Evolutionary conservation across 2,113 vertebrate species (phyloP).

Genomic region (Falcunculus frontatus): DNA sequence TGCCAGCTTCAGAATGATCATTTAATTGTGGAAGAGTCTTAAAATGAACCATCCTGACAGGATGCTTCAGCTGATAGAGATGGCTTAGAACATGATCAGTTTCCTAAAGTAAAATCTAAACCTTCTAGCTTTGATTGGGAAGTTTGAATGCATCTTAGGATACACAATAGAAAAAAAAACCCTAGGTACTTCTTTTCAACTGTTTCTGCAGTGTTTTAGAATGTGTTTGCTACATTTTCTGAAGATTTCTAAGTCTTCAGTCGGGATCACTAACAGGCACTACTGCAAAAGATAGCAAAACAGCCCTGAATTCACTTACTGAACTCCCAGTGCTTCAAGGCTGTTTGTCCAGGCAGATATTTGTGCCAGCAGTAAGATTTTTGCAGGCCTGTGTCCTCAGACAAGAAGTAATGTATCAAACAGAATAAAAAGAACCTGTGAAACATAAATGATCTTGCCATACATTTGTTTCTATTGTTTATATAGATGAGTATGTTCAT

Average conservation of each 20-base stretch:
- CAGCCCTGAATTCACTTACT: background rate
- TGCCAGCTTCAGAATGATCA: background rate
- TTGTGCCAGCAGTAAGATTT: background rate
- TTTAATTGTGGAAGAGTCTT: background rate
- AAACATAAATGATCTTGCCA: background rate
- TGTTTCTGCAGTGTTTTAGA: background rate
- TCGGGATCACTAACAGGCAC: background rate
- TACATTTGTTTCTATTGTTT: background rate
- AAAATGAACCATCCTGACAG: background rate
- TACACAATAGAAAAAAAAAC: background rate
- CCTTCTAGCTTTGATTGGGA: background rate
- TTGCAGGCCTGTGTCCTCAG: background rate
- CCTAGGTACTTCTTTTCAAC: background rate
- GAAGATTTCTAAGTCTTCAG: background rate
- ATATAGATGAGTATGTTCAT: background rate
- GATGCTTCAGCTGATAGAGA: background rate
- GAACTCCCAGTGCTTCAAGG: background rate
- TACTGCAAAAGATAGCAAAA: background rate
- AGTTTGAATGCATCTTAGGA: background rate
- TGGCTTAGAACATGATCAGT: background rate
- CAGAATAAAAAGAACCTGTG: background rate
- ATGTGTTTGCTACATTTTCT: background rate
- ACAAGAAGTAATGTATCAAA: background rate
- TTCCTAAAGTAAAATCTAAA: background rate
- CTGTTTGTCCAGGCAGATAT: background rate